Percentiles rank a stretch among this genome's conserved stretches.
Conservation (phyloP, 2,888 invertebrate species). For the Dusona sp. region DNA sequence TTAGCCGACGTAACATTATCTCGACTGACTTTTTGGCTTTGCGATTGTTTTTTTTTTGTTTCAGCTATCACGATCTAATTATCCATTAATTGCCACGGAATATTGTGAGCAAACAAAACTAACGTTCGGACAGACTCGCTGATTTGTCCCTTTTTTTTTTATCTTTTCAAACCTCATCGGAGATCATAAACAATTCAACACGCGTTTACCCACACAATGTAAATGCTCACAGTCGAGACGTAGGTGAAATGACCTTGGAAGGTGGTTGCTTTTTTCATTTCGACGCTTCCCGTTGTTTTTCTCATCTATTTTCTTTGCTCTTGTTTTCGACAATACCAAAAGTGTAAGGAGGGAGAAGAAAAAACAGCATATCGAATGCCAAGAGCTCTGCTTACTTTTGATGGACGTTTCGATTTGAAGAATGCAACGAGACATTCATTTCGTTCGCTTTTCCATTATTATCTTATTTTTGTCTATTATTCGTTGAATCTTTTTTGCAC, state of each 20-base stretch:
- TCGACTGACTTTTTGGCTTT: background rate
- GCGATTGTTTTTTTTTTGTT: conserved; percentile 11
- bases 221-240: background rate
- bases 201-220: background rate
- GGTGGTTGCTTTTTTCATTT: background rate
- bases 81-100: background rate
- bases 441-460: background rate
- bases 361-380: background rate
- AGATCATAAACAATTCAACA: background rate
- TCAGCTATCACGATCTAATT: background rate
- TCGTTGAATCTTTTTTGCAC: conserved; percentile 10
- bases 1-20: background rate
- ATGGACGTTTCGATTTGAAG: background rate
- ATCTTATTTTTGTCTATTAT: background rate
- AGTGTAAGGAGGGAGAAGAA: background rate
- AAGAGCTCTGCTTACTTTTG: background rate
- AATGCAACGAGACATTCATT: background rate
- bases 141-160: background rate
- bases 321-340: background rate
- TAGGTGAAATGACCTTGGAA: background rate
- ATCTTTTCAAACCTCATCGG: background rate
- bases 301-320: background rate
- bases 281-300: conserved; percentile 6
- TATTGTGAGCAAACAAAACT: background rate
- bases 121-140: background rate